Base-by-base conservation (phyloP, 2,888 invertebrate species). In the Dione juno region DNA sequence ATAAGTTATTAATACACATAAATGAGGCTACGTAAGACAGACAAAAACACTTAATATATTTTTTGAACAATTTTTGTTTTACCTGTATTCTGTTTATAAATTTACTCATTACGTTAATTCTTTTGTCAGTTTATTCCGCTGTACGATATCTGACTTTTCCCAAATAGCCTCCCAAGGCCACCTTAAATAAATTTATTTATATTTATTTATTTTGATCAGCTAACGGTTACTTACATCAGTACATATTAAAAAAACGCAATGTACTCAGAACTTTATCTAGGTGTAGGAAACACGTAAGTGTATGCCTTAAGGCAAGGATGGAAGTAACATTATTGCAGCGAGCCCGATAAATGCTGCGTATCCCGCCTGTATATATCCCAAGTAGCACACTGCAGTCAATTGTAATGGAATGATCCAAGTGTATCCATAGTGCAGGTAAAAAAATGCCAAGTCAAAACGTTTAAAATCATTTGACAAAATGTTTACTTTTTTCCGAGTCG, bases 91-190 rank as follows among this genome's bases (percentile, higher is more conserved):
- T 99, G 66, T 95, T 95, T 65, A 99, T 96, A 74, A 99, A 96
- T 94, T 99, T 99, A 81, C 96, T 98, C 98, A 99, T 99, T 19
- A 98, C 88, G 77, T 97, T 95, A 14, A 99, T 97, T 74, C 99
- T 94, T 69, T 96, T 95, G 85, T 99, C 99, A 0, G 98, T 98
- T 84, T 96, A 94, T 68, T 94, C 92, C 0, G 99, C 98, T 0
- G 97, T 97, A 80, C 95, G 94, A 71, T 95, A 93, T 72, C 99
- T 94, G 69, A 95, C 93, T 67, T 84, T 91, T 0, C 95, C n/a
- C 94, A 9, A 94, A 89, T 14, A 94, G 70, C 75, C 89, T 93
- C 41, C 95, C 94, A 48, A 95, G 90, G 73, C 90, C 90, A 80
- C 93, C 95, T 95, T 77, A 53, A 83, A 58, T 19, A 58, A 48